Evolutionary conservation across 2,797 vertebrate genomes (phyloP), one percentile per base, ranked within the genome.

Genomic region (Sebastes paucispinis): DNA sequence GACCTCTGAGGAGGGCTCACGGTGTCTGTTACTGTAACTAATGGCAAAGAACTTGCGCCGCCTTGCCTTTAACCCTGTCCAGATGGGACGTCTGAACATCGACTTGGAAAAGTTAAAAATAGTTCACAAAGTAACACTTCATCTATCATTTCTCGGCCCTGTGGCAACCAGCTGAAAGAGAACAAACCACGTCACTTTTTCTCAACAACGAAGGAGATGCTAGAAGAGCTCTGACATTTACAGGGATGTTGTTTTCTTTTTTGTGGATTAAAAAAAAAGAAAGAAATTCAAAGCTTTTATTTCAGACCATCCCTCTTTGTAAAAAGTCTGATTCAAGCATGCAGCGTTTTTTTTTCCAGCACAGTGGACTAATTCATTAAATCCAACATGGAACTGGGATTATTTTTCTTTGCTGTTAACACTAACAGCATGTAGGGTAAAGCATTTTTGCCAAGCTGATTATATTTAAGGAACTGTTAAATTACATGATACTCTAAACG

Each of bases 81-180:
- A 95, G 94, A 95, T 95, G 94, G 88, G 88, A 89, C 18, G 90
- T 93, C 92, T 89, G 91, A 94, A 83, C 67, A 73, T 67, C 39
- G 84, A 81, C 86, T 93, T 87, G 88, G 91, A 94, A 94, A 94
- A 93, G 93, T 93, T 94, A 94, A 95, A 95, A 94, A 95, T 95
- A 96, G 92, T 87, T 87, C 65, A 16, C 82, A 88, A 92, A 90
- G 91, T 93, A 90, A 93, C 91, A 92, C 91, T 91, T 91, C 92
- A 94, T 94, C 84, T 84, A 90, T 91, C 91, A 91, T 76, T 34
- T 83, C 82, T 75, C 58, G 55, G 83, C 77, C 76, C 86, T 59
- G 87, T 89, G 89, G 87, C 91, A 88, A 89, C 84, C 82, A 86
- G 91, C 89, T 90, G 92, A 92, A 92, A 91, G 88, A 91, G 89